phyloP scores from a whole-genome alignment of 1,140 invertebrate species.

The Myzus persicae region DNA sequence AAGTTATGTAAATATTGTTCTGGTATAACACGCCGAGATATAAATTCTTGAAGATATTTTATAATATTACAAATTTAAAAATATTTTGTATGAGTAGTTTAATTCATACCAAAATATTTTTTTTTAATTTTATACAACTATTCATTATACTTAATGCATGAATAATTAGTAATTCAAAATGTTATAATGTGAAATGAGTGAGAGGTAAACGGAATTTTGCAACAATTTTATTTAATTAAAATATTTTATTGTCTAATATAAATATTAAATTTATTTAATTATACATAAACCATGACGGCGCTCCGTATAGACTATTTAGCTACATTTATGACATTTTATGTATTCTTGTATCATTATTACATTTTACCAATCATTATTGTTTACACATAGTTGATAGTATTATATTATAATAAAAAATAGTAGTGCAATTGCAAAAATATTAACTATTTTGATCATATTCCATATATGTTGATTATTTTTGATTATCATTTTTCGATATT shows the following conservation, averaged over 20 bases:
- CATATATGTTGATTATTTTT: too few species aligned
- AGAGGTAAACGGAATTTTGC: too few species aligned
- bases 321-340: background rate
- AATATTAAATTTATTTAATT: background rate
- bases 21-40: background rate
- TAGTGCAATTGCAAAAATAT: background rate
- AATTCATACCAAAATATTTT: background rate
- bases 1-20: background rate
- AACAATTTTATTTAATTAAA: background rate
- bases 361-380: background rate
- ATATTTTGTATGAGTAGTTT: background rate
- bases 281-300: background rate
- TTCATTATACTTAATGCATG: background rate
- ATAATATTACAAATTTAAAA: background rate
- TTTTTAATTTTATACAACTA: accelerated
- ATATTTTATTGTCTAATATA: background rate
- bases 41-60: background rate
- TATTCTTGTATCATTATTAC: background rate
- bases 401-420: too few species aligned
- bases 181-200: background rate
- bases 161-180: background rate
- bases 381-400: too few species aligned
- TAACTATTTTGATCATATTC: background rate
- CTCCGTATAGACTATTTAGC: background rate
- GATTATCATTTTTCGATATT: background rate